Base-by-base conservation (phyloP, 2,797 vertebrate species). In the Enteromius viviparus region DNA sequence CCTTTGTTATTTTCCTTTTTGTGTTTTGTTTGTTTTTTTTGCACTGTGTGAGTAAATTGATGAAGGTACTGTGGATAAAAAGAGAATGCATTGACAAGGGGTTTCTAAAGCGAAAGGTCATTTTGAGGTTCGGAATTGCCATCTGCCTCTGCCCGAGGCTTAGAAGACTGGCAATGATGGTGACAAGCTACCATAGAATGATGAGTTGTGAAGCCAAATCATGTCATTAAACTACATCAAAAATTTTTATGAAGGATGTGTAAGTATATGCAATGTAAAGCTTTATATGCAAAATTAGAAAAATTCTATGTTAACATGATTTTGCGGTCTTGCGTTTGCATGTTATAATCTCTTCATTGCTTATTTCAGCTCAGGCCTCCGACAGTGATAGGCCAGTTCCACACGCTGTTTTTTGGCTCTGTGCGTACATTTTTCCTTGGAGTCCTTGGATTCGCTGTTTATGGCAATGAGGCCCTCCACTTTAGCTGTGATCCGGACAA, bases 351-450 rank as follows among this genome's bases (percentile, higher is more conserved):
- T 60, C 88, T 82, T 70, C 65, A 82, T 86, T 87, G 87, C 76
- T 79, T 85, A n/a, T 89, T 90, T 49, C 90, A 97, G 96, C 94
- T 97, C 91, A 94, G 96, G 91, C 96, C 95, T 91, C 95, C 96
- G 47, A 96, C 94, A 0, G 96, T 96, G 92, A 96, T 95, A 68
- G 96, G 96, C 84, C 95, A 97, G 87, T 97, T 97, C 94, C 96
- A 97, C 92, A 96, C 95, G n/a, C 93, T 96, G 91, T 97, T 97
- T 94, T 97, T 97, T 87, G 96, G 96, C 84, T 97, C 94, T 0
- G 95, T 97, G 82, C 89, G 92, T 85, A 95, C 95, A 93, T 96
- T 97, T 92, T 97, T 96, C 84, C 94, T 96, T n/a, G 95, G 96
- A 0, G 94, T 97, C 78, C 92, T 97, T 85, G 95, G 96, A 60